Base-by-base conservation (phyloP, 2,888 invertebrate species). In the Venustoraphidia nigricollis region DNA sequence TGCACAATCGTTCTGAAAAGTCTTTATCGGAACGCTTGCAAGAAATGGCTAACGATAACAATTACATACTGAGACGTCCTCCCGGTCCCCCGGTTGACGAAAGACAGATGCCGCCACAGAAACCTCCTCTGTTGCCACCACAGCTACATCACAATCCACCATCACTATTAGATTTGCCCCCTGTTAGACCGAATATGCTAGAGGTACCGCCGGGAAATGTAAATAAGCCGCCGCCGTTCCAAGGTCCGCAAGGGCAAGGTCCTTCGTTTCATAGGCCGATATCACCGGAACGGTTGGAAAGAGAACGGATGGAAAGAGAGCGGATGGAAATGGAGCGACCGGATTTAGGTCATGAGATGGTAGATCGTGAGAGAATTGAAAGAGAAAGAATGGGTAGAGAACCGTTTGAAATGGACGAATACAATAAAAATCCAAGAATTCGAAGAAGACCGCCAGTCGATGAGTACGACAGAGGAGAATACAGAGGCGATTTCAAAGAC, bases 21-120 rank as follows among this genome's bases (percentile, higher is more conserved):
- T 56, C 58, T 10, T 51, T 63, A 10, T 62, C 61, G 44, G 64
- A 63, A 46, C 52, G 63, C 8, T 54, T 64, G 13, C 57, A 60
- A 50, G 62, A 62, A 45, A 63, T 63, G 61, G 63, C 63, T 3
- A 45, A 47, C 27, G 44, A 41, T 35, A 44, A 38, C 41, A 42
- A 35, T 8, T 44, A 44, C 11, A 27, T 6, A 27, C 27, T 27
- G 8, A 36, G 45, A 45, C 14, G 13, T 36, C 48, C 45, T 37
- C 36, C 37, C 2, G 27, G 27, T 27, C 27, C 27, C 27, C 27
- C 27, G 27, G 27, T 27, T 27, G 27, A 27, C 6, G 27, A 27
- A 1, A 27, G 27, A 27, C 27, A 3, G 27, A 27, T 27, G 27
- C 27, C 27, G 17, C 46, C 17, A 39, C 14, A n/a, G 11, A 36